Base-by-base conservation (phyloP, 2,113 vertebrate genomes). In the Etia nguti region DNA sequence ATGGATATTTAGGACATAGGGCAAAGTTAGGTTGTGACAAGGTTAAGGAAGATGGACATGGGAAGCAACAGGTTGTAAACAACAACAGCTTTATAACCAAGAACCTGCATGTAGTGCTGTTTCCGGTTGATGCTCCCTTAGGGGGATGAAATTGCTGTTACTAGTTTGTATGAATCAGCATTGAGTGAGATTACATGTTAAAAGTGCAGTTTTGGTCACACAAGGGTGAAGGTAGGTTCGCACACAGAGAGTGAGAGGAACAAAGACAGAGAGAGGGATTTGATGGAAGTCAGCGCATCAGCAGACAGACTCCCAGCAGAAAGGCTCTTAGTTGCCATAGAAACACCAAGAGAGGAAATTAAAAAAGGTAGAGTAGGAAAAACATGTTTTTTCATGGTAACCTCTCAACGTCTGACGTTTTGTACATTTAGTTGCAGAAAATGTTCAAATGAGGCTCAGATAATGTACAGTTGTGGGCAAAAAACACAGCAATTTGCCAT, bases 271-370 rank as follows among this genome's bases (percentile, higher is more conserved):
- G 81, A 90, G 89, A 55, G 79, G 77, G 89, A 89, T 90, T 89
- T 94, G 90, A 95, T 90, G 89, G 85, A 90, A 41, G 83, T 88
- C 84, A 85, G 73, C 43, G 38, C 91, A 83, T 94, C 90, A 88
- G 85, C 86, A 88, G 89, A 91, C 87, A 87, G 87, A 86, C 88
- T 90, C 89, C 68, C 81, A 88, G 83, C 84, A 93, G 88, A 89
- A 92, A 94, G 88, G 91, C 95, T 95, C 90, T 94, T 94, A 94
- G 96, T 96, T 96, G 91, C 94, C 94, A 96, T 96, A 92, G 95
- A 95, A 96, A 96, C 94, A 13, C 80, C 88, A 81, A 90, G 59
- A 88, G 82, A 93, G 92, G 88, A 95, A 94, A 92, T 90, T 93
- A 90, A 89, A 93, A 92, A 89, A 90, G 87, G 82, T 87, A 89